Evolutionary conservation across 2,888 invertebrate genomes (phyloP), one percentile per base, ranked within the genome.

Genomic region (Cremastobaeus sp.): DNA sequence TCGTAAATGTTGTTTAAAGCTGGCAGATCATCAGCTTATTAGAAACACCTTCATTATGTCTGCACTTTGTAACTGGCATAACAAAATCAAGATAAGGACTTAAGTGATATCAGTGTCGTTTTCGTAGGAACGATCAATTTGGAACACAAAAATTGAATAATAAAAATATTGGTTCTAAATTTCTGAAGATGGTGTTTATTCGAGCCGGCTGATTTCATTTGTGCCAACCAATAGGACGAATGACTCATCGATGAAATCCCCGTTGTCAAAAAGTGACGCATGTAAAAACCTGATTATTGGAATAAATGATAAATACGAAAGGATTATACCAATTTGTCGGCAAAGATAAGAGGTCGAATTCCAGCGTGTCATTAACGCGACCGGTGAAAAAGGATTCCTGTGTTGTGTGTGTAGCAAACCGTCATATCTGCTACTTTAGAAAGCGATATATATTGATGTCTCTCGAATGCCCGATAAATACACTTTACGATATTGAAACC

Each of bases 391-490:
- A 72, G 71, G 71, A 72, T 72, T 72, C 57, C 45, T 37, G 65
- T 71, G 71, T 71, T 47, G 71, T 45, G 45, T 59, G 52, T n/a
- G n/a, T 65, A 64, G 64, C 57, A 64, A 71, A 64, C 64, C 71
- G 43, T 64, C 64, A 64, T 71, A 71, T 71, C 71, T 65, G 71
- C 52, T 71, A 59, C 71, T 71, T 65, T 65, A 59, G 71, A 65
- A 71, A 71, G 71, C 59, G 65, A 65, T 71, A 64, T 71, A 71
- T 71, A 71, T 71, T 71, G 71, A 71, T 59, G 64, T 54, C 21
- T 32, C 37, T 17, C 34, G 65, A 52, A 54, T 47, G 65, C 59
- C 18, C 52, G 71, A 71, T 71, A 65, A 71, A 71, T 65, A 71
- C 41, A 54, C 54, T 71, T 65, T 59, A 65, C 43, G 64, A 59